Evolutionary conservation across 2,113 vertebrate species (phyloP), one percentile per base, ranked within the genome.

Genomic region (Muntiacus reevesi): DNA sequence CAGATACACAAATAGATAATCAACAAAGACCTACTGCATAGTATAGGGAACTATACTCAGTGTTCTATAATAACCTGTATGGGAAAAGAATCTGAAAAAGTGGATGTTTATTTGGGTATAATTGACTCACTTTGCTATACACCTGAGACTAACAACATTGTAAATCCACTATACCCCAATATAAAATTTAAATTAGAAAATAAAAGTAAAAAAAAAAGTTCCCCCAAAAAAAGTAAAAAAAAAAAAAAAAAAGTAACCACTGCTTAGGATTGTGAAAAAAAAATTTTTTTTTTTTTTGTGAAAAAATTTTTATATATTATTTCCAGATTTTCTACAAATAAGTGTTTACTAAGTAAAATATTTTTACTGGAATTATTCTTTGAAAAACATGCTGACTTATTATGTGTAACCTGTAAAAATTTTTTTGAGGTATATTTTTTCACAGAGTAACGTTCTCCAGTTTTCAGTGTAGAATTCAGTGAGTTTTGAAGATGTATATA

Each of bases 271-370:
- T 95, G 90, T 64, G 59, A 92, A 85, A 87, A 91, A 97, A 36
- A 40, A 40, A 36, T 36, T 40, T 40, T 40, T 40, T 40, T 40
- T 40, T 40, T 40, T 40, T 40, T 82, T 95, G 90, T 64, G 59
- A 92, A 85, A 87, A 91, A 97, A 36, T 43, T 81, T 87, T 25
- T 54, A 88, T 40, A 27, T 91, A 57, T 95, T 97, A 93, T 93
- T 97, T 98, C 67, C 15, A 81, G 28, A 92, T 97, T 97, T 96
- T 88, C 52, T 95, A 81, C 36, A 94, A 97, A 64, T 91, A 95
- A 95, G 57, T 97, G 52, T 93, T 40, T 91, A 91, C 52, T 50
- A 57, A 59, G 6, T 95, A 54, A 88, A 93, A 86, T 93, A 43
- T 91, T 96, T 95, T 83, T 30, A 95, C 14, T 86, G 43, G 93